A percentile compares a stretch with the other conserved stretches of the same genome.
Conservation (phyloP, 2,797 vertebrate genomes). For the Urophycis tenuis region DNA sequence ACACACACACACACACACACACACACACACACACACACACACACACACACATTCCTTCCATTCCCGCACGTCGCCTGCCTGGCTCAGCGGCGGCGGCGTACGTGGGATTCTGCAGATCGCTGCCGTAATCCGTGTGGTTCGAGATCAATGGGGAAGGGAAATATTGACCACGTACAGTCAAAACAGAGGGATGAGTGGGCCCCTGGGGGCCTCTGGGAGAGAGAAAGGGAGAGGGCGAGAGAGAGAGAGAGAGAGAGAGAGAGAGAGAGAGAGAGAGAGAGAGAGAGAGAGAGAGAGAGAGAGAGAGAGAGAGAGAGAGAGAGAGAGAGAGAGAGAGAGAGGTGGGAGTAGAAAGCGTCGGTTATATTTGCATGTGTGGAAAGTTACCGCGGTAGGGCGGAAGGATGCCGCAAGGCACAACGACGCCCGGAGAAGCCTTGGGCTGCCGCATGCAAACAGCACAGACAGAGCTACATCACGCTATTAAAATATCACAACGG, state of each 20-base stretch:
- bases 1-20: constrained; percentile 42
- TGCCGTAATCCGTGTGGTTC: constrained; percentile 51
- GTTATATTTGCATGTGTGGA: neutral
- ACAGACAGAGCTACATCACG: neutral
- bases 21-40: neutral
- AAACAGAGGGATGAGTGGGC: constrained; percentile 37
- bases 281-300: neutral
- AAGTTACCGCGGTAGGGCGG: neutral
- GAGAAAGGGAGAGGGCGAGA: no score
- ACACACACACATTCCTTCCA: constrained; percentile 56
- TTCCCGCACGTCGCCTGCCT: constrained; percentile 40
- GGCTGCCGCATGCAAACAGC: neutral
- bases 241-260: neutral
- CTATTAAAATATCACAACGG: neutral
- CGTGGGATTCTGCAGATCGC: constrained; percentile 48
- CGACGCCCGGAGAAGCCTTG: no score
- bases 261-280: constrained; percentile 4
- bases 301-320: neutral
- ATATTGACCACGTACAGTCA: constrained; percentile 55
- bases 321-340: neutral
- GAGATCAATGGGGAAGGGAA: constrained; percentile 59
- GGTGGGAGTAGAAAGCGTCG: neutral
- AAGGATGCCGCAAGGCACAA: no score
- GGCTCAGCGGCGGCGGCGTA: constrained; percentile 44
- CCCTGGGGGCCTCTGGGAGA: neutral